Base-by-base conservation (phyloP, 2,888 invertebrate genomes). In the Ectemnius lituratus region DNA sequence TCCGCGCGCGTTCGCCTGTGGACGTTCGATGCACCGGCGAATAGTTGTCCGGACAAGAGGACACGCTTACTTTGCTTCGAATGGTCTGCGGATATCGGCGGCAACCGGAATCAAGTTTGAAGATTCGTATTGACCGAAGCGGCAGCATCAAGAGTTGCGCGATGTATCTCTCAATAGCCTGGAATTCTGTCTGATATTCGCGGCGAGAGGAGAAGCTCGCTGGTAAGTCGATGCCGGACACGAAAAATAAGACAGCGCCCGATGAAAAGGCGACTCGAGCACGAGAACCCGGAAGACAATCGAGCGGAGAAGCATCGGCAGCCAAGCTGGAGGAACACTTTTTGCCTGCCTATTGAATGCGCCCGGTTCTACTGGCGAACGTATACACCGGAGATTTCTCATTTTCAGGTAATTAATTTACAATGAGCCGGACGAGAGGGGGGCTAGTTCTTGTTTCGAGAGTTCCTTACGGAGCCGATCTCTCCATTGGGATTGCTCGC, bases 331-430 rank as follows among this genome's bases (percentile, higher is more conserved):
- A 89, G 89, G 88, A 88, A 84, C 87, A 86, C 84, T 87, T 89
- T 89, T 89, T 88, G 85, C 86, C 86, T 87, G 37, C 84, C 85
- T 87, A 85, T 85, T 73, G 68, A 82, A 76, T 70, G 56, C 75
- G 64, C 71, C 72, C 69, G 75, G 62, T 66, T 70, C 72, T 73
- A 75, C 77, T 85, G 83, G 85, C 85, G 85, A 88, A 84, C 82
- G 85, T 84, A 82, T 84, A 88, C 37, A 37, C 88, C 88, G 90
- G 90, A 90, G 90, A 90, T 90, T 90, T 89, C 89, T 90, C 88
- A 90, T 90, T 90, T 90, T 89, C 90, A 90, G 89, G 86, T 90
- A 90, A 90, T 90, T 90, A 90, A 90, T 90, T 90, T 90, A 90
- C 89, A 90, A 90, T 90, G 88, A 90, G 85, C 87, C 88, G 88